Percentiles rank a stretch among this genome's conserved stretches.
These are phyloP conservation scores for Catocala nupta DNA, from an alignment of 2,888 invertebrate species.

Conservation along the genomic window DNA sequence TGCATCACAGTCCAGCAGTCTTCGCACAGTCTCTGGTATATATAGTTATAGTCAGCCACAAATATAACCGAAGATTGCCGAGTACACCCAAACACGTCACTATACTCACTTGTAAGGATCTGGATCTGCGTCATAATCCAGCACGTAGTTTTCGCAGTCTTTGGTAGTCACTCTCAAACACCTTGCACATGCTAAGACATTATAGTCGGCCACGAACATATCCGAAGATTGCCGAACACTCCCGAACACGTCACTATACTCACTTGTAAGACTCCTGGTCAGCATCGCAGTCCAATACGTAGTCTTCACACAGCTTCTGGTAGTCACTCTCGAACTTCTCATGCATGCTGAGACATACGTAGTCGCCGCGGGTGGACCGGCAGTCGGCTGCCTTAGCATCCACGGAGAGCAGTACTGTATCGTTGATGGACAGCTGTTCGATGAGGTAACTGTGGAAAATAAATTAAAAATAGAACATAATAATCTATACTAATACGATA, in stretches of 20 bases:
- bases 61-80: slow-evolving; percentile 47
- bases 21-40: slow-evolving; percentile 60
- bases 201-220: slow-evolving; percentile 41
- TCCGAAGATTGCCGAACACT: slow-evolving; percentile 52
- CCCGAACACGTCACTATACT: slow-evolving; percentile 38
- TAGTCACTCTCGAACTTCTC: slow-evolving; percentile 54
- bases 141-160: slow-evolving; percentile 58
- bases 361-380: slow-evolving; percentile 52
- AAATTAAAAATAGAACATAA: too few species aligned
- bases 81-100: too few species aligned
- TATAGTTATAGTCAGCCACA: too few species aligned
- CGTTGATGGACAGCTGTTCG: slow-evolving; percentile 61
- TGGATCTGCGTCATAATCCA: slow-evolving; percentile 54
- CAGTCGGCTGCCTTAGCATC: slow-evolving; percentile 55
- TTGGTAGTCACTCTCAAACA: slow-evolving; percentile 52
- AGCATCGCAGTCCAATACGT: slow-evolving; percentile 54
- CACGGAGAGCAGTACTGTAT: slow-evolving; percentile 56
- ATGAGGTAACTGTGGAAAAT: slow-evolving; percentile 61
- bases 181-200: slow-evolving; percentile 65
- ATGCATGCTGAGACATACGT: slow-evolving; percentile 66
- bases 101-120: slow-evolving; percentile 58
- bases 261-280: slow-evolving; percentile 52
- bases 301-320: slow-evolving; percentile 62
- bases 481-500: too few species aligned
- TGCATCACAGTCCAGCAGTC: slow-evolving; percentile 55